These are phyloP conservation scores for Leptodactylus fallax DNA, from an alignment of 2,797 vertebrate genomes.

Conservation along the genomic window DNA sequence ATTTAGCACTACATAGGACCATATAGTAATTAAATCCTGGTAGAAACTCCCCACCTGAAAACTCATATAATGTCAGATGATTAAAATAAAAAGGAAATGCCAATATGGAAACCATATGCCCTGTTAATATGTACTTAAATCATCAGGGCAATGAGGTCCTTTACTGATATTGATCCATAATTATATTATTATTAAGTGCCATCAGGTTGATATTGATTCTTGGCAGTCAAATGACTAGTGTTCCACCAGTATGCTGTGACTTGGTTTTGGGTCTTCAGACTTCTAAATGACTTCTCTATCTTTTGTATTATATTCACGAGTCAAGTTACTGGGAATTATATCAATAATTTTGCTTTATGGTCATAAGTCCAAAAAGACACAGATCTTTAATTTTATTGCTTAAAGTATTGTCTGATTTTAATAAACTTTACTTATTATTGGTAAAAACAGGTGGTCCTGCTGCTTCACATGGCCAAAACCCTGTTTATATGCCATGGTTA, in stretches of 20 bases:
- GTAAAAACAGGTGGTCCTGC: too few species aligned
- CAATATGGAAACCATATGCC: neutral
- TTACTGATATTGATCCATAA: neutral
- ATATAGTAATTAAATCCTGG: too few species aligned
- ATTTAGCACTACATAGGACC: neutral
- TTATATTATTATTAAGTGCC: neutral
- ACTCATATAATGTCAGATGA: neutral
- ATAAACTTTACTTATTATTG: too few species aligned
- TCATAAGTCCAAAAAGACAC: neutral
- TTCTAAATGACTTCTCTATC: neutral
- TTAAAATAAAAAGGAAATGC: neutral
- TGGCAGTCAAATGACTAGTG: neutral
- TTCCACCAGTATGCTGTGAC: neutral
- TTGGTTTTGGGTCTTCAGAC: neutral
- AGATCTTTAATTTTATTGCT: neutral
- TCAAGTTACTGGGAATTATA: neutral
- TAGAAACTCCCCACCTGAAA: neutral
- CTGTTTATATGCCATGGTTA: too few species aligned
- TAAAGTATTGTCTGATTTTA: too few species aligned
- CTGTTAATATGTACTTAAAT: neutral
- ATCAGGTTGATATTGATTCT: conserved; percentile 1
- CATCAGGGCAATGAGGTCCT: neutral
- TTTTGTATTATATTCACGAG: neutral
- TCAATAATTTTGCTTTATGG: neutral
- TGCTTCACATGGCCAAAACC: too few species aligned